These are phyloP conservation scores for Micrasema minimum DNA, from an alignment of 1,140 invertebrate genomes.

Conservation along the genomic window DNA sequence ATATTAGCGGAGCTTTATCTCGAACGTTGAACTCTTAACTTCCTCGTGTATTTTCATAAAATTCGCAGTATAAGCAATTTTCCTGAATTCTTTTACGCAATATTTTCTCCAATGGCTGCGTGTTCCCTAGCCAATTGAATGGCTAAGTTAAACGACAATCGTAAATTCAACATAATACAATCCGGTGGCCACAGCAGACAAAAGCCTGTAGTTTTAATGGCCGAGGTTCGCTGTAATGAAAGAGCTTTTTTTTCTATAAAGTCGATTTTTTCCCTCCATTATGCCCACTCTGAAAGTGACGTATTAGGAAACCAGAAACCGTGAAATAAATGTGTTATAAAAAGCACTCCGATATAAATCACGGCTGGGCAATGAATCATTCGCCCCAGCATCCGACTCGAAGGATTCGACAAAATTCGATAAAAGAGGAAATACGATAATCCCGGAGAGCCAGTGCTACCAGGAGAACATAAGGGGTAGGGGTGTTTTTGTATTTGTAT, in stretches of 20 bases:
- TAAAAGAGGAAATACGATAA: conserved; percentile 50
- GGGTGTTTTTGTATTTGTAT: conserved; percentile 44
- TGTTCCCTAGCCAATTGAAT: too few species aligned
- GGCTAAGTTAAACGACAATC: background rate
- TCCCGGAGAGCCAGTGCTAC: conserved; percentile 39
- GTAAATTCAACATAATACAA: conserved; percentile 32
- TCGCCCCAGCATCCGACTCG: conserved; percentile 42
- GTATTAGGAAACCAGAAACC: conserved; percentile 46
- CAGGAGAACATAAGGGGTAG: conserved; percentile 28
- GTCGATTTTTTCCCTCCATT: conserved; percentile 36
- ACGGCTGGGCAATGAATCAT: conserved; percentile 45
- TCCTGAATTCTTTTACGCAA: too few species aligned
- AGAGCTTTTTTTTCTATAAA: conserved; percentile 42
- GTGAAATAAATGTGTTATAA: conserved; percentile 51
- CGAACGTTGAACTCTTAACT: too few species aligned
- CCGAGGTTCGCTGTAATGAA: conserved; percentile 33
- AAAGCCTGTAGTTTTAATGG: conserved; percentile 37
- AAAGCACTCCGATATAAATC: conserved; percentile 48
- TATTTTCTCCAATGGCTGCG: too few species aligned
- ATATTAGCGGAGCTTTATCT: too few species aligned
- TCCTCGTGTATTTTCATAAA: too few species aligned
- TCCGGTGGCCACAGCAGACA: conserved; percentile 6
- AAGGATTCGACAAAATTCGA: conserved; percentile 49
- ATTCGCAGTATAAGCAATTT: too few species aligned
- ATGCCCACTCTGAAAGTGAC: conserved; percentile 41